Evolutionary conservation across 2,797 vertebrate genomes (phyloP).

Genomic region (Bucorvus abyssinicus): DNA sequence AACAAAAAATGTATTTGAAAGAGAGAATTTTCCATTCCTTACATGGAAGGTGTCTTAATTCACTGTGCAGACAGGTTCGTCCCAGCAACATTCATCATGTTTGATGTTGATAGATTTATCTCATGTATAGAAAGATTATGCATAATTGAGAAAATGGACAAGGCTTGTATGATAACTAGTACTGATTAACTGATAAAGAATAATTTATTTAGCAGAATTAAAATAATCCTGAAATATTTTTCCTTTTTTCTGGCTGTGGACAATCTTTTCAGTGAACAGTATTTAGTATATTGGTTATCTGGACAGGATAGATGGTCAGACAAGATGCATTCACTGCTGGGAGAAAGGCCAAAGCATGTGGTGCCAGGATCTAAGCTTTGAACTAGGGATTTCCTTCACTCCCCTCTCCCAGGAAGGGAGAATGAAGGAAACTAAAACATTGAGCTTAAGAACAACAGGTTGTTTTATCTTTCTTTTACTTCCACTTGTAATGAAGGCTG

Average conservation of each 20-base stretch:
- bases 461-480: not conserved
- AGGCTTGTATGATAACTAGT: not conserved
- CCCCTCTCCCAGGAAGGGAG: not conserved
- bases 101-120: not conserved
- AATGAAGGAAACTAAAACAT: not conserved
- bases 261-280: not conserved
- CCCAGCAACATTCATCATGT: not conserved
- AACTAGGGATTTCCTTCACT: not conserved
- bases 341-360: not conserved
- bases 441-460: not conserved
- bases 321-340: not conserved
- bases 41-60: not conserved
- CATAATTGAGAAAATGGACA: not conserved
- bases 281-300: not conserved
- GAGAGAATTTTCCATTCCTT: not conserved
- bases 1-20: not conserved
- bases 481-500: not conserved
- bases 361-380: not conserved
- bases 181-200: not conserved
- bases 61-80: not conserved
- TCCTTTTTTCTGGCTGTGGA: not conserved
- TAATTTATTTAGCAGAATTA: not conserved
- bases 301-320: not conserved
- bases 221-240: not conserved
- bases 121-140: not conserved